Conservation (phyloP, 2,113 vertebrate species). For the Theristicus caerulescens region DNA sequence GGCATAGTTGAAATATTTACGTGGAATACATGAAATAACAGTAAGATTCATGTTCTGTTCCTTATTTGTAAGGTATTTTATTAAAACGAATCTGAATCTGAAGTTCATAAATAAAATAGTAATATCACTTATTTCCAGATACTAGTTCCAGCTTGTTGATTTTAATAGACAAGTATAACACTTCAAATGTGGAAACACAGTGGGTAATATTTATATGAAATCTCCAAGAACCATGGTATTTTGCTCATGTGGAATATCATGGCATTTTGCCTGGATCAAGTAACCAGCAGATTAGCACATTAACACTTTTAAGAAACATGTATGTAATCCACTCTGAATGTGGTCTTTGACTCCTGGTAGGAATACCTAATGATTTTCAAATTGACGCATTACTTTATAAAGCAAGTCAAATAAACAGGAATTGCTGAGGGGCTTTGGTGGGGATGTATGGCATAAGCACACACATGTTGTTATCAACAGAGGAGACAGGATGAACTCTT, state of each 20-base stretch:
- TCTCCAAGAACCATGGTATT: conserved; percentile 76
- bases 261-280: conserved; percentile 88
- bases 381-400: conserved; percentile 61
- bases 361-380: conserved; percentile 77
- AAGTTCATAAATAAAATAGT: conserved; percentile 66
- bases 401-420: conserved; percentile 57
- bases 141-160: conserved; percentile 74
- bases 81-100: conserved; percentile 51
- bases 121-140: conserved; percentile 62
- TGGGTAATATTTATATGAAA: conserved; percentile 87
- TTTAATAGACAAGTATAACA: conserved; percentile 75
- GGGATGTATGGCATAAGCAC: not conserved
- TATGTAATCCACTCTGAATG: conserved; percentile 79
- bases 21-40: conserved; percentile 42
- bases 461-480: not conserved
- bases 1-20: conserved; percentile 64
- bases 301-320: conserved; percentile 85
- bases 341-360: conserved; percentile 78
- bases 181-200: conserved; percentile 82
- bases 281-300: conserved; percentile 98
- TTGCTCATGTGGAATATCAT: conserved; percentile 80
- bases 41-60: conserved; percentile 49
- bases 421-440: conserved; percentile 23
- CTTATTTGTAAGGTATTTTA: conserved; percentile 57
- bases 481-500: not conserved